These are phyloP conservation scores for Astyanax mexicanus DNA, from an alignment of 2,797 vertebrate species.

Conservation along the genomic window DNA sequence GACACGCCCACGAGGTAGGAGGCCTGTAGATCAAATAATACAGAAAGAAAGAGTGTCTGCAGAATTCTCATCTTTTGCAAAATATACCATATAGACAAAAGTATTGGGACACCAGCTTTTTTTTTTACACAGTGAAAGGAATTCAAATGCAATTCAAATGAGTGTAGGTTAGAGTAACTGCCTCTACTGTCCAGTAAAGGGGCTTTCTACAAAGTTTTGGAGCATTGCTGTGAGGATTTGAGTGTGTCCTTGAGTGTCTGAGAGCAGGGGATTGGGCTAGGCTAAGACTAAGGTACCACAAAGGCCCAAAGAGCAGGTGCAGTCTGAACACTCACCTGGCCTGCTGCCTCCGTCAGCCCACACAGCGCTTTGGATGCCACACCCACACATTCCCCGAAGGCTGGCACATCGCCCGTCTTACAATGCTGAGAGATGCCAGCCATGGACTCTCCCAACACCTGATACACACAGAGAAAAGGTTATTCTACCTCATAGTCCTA, in stretches of 20 bases:
- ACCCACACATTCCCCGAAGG: conserved; percentile 95
- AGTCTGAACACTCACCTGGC: conserved; percentile 86
- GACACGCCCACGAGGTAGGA: conserved; percentile 97
- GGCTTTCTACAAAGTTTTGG: too few relatives aligned
- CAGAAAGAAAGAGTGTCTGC: neutral
- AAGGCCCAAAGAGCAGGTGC: neutral
- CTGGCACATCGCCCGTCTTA: conserved; percentile 91
- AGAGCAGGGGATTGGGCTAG: neutral
- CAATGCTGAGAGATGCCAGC: conserved; percentile 98
- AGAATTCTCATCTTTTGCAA: too few relatives aligned
- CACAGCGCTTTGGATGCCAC: conserved; percentile 96
- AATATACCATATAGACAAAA: too few relatives aligned
- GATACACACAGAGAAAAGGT: conserved; percentile 23
- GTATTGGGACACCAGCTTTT: too few relatives aligned
- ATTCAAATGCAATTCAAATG: too few relatives aligned
- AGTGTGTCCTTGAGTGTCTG: too few relatives aligned
- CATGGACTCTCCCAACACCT: conserved; percentile 98
- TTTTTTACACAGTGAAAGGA: too few relatives aligned
- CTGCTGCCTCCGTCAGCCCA: conserved; percentile 94
- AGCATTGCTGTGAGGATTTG: too few relatives aligned
- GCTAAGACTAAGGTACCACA: neutral
- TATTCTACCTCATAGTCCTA: neutral
- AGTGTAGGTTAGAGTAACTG: too few relatives aligned
- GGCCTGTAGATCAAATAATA: conserved; percentile 80
- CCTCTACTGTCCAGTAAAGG: too few relatives aligned